Percentiles rank a stretch among this genome's conserved stretches.
phyloP scores from a whole-genome alignment of 2,113 vertebrate species.

The Centropristis striata region DNA sequence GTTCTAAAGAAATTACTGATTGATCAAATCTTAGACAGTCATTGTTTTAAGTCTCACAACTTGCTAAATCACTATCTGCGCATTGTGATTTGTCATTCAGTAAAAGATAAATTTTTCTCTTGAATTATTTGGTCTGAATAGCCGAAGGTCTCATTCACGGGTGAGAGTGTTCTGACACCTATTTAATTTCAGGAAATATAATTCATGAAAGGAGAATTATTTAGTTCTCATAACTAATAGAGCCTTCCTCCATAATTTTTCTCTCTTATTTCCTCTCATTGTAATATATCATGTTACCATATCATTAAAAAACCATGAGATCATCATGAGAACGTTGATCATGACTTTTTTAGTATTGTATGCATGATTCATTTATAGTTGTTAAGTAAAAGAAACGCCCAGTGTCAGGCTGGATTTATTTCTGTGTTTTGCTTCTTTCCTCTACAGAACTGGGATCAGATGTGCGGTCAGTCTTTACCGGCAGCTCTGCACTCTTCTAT shows the following conservation, averaged over 20 bases:
- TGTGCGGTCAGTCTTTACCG: constrained; percentile 90
- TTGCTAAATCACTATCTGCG: not conserved
- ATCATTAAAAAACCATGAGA: not conserved
- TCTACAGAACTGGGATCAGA: constrained; percentile 95
- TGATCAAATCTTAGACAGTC: not conserved
- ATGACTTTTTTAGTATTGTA: not conserved
- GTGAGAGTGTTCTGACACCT: not conserved
- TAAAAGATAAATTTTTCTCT: not conserved
- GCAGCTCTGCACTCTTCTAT: constrained; percentile 92
- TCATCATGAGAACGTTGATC: not conserved
- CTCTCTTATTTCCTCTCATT: not conserved
- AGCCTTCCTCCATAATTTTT: not conserved
- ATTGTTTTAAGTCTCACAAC: not conserved
- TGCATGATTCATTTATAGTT: not conserved
- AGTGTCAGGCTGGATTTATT: not conserved
- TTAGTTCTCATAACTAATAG: not conserved
- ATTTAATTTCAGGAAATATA: not conserved
- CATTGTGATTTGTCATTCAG: not conserved
- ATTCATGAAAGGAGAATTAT: constrained; percentile 14
- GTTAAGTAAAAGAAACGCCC: not conserved
- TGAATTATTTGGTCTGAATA: not conserved
- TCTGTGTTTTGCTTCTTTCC: not conserved
- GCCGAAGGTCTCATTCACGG: not conserved
- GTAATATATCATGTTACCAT: not conserved
- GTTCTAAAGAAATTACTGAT: not conserved